phyloP scores from a whole-genome alignment of 1,140 invertebrate species.

The Contarinia nasturtii region DNA sequence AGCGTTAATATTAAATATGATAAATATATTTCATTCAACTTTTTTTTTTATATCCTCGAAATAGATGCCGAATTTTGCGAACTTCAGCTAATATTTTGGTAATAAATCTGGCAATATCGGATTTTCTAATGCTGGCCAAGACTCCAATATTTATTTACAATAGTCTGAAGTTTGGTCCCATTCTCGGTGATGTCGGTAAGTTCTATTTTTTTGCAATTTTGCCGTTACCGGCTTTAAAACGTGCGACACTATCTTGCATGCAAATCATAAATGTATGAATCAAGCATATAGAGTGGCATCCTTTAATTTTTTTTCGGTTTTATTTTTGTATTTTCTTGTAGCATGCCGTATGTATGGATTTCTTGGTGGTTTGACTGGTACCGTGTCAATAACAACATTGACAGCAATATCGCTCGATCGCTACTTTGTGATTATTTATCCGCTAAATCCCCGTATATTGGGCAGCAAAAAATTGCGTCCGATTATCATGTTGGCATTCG shows the following conservation, averaged over 20 bases:
- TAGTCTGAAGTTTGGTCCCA: constrained; percentile 42
- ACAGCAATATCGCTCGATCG: constrained; percentile 49
- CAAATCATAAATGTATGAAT: no score
- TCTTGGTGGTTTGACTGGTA: constrained; percentile 47
- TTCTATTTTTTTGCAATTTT: constrained; percentile 4
- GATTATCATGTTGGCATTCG: constrained; percentile 35
- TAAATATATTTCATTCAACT: constrained; percentile 5
- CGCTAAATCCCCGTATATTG: constrained; percentile 39
- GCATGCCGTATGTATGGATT: constrained; percentile 52
- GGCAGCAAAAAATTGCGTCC: constrained; percentile 26
- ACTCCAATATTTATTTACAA: constrained; percentile 53
- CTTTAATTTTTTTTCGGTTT: no score
- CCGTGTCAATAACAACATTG: constrained; percentile 46
- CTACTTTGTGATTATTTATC: constrained; percentile 50
- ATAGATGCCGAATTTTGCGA: constrained; percentile 44
- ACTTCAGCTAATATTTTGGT: constrained; percentile 59
- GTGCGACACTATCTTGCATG: constrained; percentile 5
- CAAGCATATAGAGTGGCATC: no score
- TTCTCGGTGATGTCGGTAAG: constrained; percentile 42
- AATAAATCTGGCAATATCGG: constrained; percentile 56
- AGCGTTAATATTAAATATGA: no score
- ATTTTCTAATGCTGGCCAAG: constrained; percentile 47
- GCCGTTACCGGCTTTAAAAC: not conserved
- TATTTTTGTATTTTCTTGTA: constrained; percentile 21
- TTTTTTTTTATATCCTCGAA: not conserved